Evolutionary conservation across 2,888 invertebrate genomes (phyloP), one percentile per base, ranked within the genome.

Genomic region (Xanthorhoe spadicearia): DNA sequence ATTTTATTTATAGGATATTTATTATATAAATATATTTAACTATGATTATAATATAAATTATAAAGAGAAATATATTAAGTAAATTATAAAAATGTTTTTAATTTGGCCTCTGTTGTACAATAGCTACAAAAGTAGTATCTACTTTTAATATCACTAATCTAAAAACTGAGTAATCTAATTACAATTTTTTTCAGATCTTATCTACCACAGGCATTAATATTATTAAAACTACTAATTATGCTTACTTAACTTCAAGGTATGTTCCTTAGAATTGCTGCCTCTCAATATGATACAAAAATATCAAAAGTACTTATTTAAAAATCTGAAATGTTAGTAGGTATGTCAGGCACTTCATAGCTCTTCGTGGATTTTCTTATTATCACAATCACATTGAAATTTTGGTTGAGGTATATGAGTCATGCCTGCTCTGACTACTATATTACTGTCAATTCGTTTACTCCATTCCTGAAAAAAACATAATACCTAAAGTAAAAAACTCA

Each of bases 361-460:
- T 75, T 88, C 88, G 64, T 76, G 90, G 15, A 63, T 69, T n/a
- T 68, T 70, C 48, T 59, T 48, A 60, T 72, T 46, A 60, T 72
- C 62, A 1, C 92, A 92, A 48, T 83, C 77, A 72, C 90, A 92
- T 35, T 78, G 70, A 70, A 84, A 86, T 50, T 76, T 71, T 19
- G 82, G 74, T 71, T 92, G 92, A 18, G 87, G 84, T n/a, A 92
- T 87, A 67, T 81, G 84, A 2, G 85, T 86, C 92, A 92, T 93
- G 18, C 76, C 84, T 62, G 87, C 76, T 49, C 68, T 72, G 10
- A 90, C 76, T 35, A 64, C 75, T 1, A 88, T 78, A 63, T 84
- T 72, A 74, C 94, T 95, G 53, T 85, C 88, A 51, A 97, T 84
- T 73, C 94, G 93, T 81, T 95, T 95, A 81, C 95, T 96, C 95